phyloP scores from a whole-genome alignment of 2,888 invertebrate genomes.

The Lomographa bimaculata region DNA sequence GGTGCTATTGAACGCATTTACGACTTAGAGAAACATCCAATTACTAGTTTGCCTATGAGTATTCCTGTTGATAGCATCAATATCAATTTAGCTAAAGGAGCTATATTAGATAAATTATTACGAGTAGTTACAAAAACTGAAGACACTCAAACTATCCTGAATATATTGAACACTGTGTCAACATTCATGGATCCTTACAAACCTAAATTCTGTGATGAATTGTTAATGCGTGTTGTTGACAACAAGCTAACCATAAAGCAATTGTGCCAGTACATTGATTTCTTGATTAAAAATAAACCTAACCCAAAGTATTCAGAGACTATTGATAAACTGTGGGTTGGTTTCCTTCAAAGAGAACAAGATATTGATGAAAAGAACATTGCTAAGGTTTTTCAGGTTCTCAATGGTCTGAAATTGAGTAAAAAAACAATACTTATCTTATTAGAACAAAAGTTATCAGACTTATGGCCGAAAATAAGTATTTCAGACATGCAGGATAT shows the following conservation, averaged over 20 bases:
- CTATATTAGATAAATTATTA: slow-evolving; percentile 72
- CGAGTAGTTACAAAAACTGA: slow-evolving; percentile 72
- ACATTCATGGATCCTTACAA: slow-evolving; percentile 68
- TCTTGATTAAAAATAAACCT: slow-evolving; percentile 74
- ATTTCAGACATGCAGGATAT: slow-evolving; percentile 74
- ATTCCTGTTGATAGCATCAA: slow-evolving; percentile 51
- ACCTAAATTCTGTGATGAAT: slow-evolving; percentile 84
- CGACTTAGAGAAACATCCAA: slow-evolving; percentile 62
- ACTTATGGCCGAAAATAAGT: slow-evolving; percentile 82
- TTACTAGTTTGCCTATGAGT: slow-evolving; percentile 31
- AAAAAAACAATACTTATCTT: slow-evolving; percentile 81
- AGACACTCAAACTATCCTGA: slow-evolving; percentile 73
- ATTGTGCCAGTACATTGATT: slow-evolving; percentile 82
- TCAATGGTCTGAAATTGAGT: slow-evolving; percentile 84
- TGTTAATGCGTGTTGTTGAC: slow-evolving; percentile 84
- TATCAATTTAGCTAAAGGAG: slow-evolving; percentile 67
- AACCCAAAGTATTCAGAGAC: slow-evolving; percentile 75
- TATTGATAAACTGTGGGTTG: slow-evolving; percentile 87
- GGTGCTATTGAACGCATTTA: slow-evolving; percentile 77
- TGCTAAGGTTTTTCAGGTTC: slow-evolving; percentile 78
- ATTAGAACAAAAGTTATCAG: slow-evolving; percentile 82
- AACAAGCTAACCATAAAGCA: slow-evolving; percentile 83
- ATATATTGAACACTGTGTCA: slow-evolving; percentile 65
- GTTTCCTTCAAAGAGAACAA: slow-evolving; percentile 81
- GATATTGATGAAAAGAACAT: slow-evolving; percentile 84